Percentiles rank a stretch among this genome's conserved stretches.
phyloP scores from a whole-genome alignment of 2,797 vertebrate species.

The Hephaestus fuliginosus region DNA sequence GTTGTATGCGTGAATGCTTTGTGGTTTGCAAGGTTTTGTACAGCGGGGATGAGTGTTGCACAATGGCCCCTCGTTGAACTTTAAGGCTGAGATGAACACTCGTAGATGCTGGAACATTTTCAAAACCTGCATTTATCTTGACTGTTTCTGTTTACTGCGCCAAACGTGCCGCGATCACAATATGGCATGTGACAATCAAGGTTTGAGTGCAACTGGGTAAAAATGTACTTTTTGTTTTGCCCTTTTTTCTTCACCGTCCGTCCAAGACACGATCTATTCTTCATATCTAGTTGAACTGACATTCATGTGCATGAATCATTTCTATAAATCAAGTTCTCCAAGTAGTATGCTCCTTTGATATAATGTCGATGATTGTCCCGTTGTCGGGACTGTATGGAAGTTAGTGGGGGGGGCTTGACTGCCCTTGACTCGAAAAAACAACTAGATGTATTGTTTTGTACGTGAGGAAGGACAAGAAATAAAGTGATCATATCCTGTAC shows the following conservation, averaged over 20 bases:
- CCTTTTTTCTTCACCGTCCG: not conserved
- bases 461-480: too few relatives aligned
- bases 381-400: rapidly evolving
- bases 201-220: not conserved
- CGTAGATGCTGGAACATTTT: not conserved
- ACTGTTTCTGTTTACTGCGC: not conserved
- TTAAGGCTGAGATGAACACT: conserved; percentile 25
- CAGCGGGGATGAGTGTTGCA: conserved; percentile 40
- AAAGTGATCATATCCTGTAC: not conserved
- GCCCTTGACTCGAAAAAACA: not conserved
- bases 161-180: not conserved
- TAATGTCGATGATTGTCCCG: not conserved
- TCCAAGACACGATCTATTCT: not conserved
- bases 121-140: conserved; percentile 9
- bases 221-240: not conserved
- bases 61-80: conserved; percentile 63
- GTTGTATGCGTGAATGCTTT: conserved; percentile 26
- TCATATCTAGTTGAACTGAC: not conserved
- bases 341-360: not conserved
- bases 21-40: conserved; percentile 30
- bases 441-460: not conserved
- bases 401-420: not conserved
- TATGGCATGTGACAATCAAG: not conserved
- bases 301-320: not conserved
- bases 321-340: not conserved